Percentiles rank a stretch among this genome's conserved stretches.
Evolutionary conservation across 2,113 vertebrate genomes (phyloP).

Genomic region (Sander lucioperca): DNA sequence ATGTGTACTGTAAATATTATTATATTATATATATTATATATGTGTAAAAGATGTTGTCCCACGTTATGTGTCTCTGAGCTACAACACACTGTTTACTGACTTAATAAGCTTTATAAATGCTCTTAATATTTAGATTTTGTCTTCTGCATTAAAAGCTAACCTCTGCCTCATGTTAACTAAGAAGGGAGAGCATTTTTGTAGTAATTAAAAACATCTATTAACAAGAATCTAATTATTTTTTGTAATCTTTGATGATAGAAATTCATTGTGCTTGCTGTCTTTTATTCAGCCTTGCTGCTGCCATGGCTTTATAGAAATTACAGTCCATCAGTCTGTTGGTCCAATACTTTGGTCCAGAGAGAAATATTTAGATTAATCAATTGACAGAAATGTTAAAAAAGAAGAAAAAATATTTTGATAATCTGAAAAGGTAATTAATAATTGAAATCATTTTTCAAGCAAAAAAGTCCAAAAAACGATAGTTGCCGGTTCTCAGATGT

Average conservation of each 20-base stretch:
- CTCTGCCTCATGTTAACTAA: not conserved
- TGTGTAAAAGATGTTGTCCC: not conserved
- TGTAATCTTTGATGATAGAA: not conserved
- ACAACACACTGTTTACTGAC: not conserved
- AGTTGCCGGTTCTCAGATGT: not conserved
- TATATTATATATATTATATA: too few relatives aligned
- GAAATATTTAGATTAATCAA: not conserved
- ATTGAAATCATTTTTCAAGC: not conserved
- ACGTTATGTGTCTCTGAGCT: not conserved
- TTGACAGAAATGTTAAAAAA: not conserved
- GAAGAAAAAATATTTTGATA: not conserved
- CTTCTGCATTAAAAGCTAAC: not conserved
- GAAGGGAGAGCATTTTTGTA: not conserved
- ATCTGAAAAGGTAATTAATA: not conserved
- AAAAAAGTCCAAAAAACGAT: not conserved
- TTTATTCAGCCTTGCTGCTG: not conserved
- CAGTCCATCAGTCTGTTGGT: not conserved
- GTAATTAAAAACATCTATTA: not conserved
- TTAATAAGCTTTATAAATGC: not conserved
- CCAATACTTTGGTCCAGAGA: not conserved
- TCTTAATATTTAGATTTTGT: conserved; percentile 2
- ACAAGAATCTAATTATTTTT: not conserved
- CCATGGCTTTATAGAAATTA: not conserved
- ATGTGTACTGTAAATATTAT: conserved; percentile 35
- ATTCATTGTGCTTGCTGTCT: not conserved